A percentile compares a stretch with the other conserved stretches of the same genome.
These are phyloP conservation scores for Stomatorhinus walkeri DNA, from an alignment of 2,797 vertebrate species.

Conservation along the genomic window DNA sequence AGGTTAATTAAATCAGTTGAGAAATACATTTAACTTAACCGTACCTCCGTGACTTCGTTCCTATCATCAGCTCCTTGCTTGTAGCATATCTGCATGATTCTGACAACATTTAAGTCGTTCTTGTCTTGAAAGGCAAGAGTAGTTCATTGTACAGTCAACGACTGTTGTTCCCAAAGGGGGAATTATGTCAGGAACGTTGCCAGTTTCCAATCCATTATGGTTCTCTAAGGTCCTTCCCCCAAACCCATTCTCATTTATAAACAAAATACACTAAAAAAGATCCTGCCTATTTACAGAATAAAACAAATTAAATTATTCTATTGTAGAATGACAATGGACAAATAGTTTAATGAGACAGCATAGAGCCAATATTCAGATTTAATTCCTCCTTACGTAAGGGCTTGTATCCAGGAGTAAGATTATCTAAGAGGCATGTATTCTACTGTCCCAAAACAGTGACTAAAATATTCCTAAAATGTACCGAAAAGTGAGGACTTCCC, in stretches of 20 bases:
- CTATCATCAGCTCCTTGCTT: neutral
- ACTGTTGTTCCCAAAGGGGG: neutral
- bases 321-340: neutral
- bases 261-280: neutral
- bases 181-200: neutral
- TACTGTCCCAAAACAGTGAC: neutral
- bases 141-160: neutral
- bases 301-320: neutral
- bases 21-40: neutral
- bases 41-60: neutral
- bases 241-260: neutral
- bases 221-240: neutral
- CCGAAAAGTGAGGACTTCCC: neutral
- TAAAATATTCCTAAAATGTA: neutral
- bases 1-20: slow-evolving; percentile 10
- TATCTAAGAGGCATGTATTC: neutral
- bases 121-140: neutral
- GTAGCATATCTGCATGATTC: neutral
- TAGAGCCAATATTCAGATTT: neutral
- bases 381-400: neutral
- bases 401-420: neutral
- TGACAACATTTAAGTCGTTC: neutral
- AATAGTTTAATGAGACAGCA: neutral
- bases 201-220: neutral
- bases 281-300: neutral